Conservation (phyloP, 2,888 invertebrate genomes). For the Trichogramma dendrolimi region DNA sequence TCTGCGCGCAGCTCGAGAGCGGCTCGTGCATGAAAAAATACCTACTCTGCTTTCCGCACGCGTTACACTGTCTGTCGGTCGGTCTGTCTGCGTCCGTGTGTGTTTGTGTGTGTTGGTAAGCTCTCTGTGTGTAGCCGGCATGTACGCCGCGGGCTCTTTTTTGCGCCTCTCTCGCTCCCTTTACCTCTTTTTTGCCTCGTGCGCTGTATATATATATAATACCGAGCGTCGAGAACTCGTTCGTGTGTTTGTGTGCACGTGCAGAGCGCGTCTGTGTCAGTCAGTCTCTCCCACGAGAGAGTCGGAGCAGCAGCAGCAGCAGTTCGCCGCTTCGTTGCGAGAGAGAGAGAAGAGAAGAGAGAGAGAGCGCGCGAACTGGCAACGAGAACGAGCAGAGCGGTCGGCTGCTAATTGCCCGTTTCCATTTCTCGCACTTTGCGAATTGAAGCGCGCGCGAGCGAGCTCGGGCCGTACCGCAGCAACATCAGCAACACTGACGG, state of each 20-base stretch:
- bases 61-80: too few relatives aligned
- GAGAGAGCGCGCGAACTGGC: slow-evolving; percentile 9
- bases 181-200: background rate
- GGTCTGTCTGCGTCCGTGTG: too few relatives aligned
- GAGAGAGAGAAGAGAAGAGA: slow-evolving; percentile 7
- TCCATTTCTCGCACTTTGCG: slow-evolving; percentile 19
- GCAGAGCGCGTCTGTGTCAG: background rate
- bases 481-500: too few relatives aligned
- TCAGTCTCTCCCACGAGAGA: slow-evolving; percentile 7
- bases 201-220: background rate
- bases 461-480: background rate
- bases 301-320: slow-evolving; percentile 6
- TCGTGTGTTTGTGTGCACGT: too few relatives aligned
- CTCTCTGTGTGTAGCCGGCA: slow-evolving; percentile 31
- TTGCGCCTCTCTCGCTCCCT: slow-evolving; percentile 36
- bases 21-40: too few relatives aligned
- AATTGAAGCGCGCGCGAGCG: slow-evolving; percentile 9
- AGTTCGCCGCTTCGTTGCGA: background rate
- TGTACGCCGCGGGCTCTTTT: slow-evolving; percentile 55
- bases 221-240: too few relatives aligned
- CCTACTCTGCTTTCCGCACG: too few relatives aligned
- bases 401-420: slow-evolving; percentile 3
- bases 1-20: too few relatives aligned
- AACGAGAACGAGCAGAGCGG: background rate
- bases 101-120: too few relatives aligned